Conservation (phyloP, 2,797 vertebrate species). For the Siniperca scherzeri region DNA sequence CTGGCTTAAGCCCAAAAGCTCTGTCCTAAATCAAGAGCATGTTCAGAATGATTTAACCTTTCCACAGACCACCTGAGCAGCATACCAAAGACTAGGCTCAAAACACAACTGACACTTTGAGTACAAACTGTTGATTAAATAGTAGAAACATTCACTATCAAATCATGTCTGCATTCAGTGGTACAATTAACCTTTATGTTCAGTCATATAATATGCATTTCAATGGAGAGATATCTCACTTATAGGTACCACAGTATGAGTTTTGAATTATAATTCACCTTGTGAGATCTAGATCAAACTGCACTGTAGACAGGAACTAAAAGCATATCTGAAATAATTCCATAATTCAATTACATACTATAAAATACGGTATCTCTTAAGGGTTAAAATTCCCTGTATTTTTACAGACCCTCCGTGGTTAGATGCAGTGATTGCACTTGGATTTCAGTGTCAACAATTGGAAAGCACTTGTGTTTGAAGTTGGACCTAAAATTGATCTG, state of each 20-base stretch:
- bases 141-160: conserved; percentile 6
- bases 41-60: conserved; percentile 47
- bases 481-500: conserved; percentile 32
- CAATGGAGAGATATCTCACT: conserved; percentile 3
- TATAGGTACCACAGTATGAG: background rate
- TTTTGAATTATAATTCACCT: conserved; percentile 3
- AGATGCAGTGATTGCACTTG: conserved; percentile 32
- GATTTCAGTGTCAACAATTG: conserved; percentile 59
- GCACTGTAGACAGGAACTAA: background rate
- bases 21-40: conserved; percentile 15
- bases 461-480: conserved; percentile 36
- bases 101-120: conserved; percentile 11
- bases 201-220: conserved; percentile 24
- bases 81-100: conserved; percentile 11
- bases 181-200: conserved; percentile 47
- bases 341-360: too few relatives aligned
- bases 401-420: conserved; percentile 18
- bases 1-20: conserved; percentile 36
- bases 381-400: background rate
- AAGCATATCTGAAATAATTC: background rate
- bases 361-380: background rate
- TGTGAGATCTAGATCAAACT: background rate
- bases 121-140: conserved; percentile 23
- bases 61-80: conserved; percentile 11
- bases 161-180: conserved; percentile 14